A percentile compares a stretch with the other conserved stretches of the same genome.
Evolutionary conservation across 92 coral and sea anemone species (phyloP).

Genomic region (Bergia sp.): DNA sequence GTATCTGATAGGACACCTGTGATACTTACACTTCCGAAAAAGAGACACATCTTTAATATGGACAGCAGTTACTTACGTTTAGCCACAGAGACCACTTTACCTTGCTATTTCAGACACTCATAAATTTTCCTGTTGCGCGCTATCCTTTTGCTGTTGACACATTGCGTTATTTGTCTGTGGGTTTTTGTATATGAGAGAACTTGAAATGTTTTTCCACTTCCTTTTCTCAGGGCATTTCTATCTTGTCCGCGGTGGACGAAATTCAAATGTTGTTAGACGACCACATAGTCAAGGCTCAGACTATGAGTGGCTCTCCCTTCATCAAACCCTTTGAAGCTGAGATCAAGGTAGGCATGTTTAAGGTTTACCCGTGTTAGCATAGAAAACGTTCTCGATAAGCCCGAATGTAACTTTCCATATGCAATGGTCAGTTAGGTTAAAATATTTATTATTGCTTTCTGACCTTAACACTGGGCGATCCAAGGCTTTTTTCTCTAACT

Average conservation of each 20-base stretch:
- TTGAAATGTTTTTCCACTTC: background rate
- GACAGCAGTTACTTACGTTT: background rate
- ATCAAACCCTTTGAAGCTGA: slow-evolving; percentile 99
- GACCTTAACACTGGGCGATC: background rate
- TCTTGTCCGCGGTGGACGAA: slow-evolving; percentile 96
- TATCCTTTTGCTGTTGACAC: no score
- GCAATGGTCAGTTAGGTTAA: background rate
- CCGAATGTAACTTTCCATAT: background rate
- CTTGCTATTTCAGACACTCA: background rate
- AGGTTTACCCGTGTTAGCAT: background rate
- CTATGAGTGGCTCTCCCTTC: slow-evolving; percentile 99
- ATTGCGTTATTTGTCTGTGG: no score
- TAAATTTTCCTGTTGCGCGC: background rate
- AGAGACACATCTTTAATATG: background rate
- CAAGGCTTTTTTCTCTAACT: no score
- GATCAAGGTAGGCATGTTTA: slow-evolving; percentile 75
- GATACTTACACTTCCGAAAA: no score
- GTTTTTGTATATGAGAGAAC: no score
- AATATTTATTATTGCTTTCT: background rate
- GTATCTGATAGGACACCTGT: no score
- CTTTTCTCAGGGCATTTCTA: slow-evolving; percentile 82
- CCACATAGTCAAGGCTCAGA: slow-evolving; percentile 99
- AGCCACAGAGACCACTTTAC: background rate
- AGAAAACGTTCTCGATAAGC: background rate
- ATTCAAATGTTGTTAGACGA: slow-evolving; percentile 93